Evolutionary conservation across 2,797 vertebrate species (phyloP).

Genomic region (Cottoperca gobio): DNA sequence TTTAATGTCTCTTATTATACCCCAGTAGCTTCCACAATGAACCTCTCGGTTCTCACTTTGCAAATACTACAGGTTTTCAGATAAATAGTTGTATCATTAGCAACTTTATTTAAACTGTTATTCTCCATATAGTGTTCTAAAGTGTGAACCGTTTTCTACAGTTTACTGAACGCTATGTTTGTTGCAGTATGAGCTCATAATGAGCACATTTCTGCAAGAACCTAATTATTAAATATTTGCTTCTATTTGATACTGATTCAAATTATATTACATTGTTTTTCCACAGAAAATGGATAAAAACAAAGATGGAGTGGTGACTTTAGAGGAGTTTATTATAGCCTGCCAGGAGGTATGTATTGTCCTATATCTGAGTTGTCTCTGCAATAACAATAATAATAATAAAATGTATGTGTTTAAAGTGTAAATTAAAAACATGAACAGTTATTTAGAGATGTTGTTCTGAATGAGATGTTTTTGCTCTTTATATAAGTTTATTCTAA

Average conservation of each 20-base stretch:
- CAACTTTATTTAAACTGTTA: not conserved
- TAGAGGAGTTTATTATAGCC: slow-evolving; percentile 95
- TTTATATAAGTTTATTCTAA: no score
- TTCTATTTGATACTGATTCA: not conserved
- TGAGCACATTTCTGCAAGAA: not conserved
- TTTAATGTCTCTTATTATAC: slow-evolving; percentile 3
- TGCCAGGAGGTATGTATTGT: slow-evolving; percentile 92
- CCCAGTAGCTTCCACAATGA: not conserved
- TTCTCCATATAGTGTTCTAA: not conserved
- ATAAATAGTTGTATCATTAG: not conserved
- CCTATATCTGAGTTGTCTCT: not conserved
- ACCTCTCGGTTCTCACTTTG: not conserved
- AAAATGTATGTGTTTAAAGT: not conserved
- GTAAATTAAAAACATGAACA: not conserved
- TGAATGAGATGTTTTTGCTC: no score
- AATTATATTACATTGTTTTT: not conserved
- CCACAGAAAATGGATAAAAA: slow-evolving; percentile 99
- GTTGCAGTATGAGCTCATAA: not conserved
- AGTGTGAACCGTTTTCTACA: not conserved
- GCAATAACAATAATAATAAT: no score
- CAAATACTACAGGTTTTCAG: not conserved
- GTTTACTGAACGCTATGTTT: not conserved
- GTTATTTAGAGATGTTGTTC: not conserved
- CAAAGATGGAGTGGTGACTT: slow-evolving; percentile 97
- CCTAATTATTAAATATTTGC: not conserved